These are phyloP conservation scores for Cyanocitta stelleri DNA, from an alignment of 2,113 vertebrate species.

Conservation along the genomic window DNA sequence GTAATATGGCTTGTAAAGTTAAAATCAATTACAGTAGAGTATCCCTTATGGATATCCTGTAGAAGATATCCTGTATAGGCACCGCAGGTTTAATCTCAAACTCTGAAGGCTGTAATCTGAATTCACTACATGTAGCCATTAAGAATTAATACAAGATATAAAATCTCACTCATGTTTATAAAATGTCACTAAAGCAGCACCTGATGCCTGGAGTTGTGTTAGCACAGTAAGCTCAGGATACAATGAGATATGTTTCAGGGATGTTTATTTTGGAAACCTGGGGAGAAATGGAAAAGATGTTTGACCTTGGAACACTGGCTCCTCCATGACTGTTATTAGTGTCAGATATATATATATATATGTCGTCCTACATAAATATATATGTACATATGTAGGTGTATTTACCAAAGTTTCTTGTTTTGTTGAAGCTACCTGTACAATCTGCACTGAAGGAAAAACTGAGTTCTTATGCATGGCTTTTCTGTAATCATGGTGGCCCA, in stretches of 20 bases:
- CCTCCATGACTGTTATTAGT: not conserved
- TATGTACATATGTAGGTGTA: accelerated
- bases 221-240: not conserved
- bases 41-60: not conserved
- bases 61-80: not conserved
- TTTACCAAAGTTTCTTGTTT: not conserved
- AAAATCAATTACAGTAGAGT: conserved; percentile 3
- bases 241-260: not conserved
- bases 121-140: not conserved
- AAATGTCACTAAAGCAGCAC: not conserved
- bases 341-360: not conserved
- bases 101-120: not conserved
- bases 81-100: not conserved
- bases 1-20: conserved; percentile 19
- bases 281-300: not conserved
- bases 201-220: not conserved
- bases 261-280: not conserved
- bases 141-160: conserved; percentile 20
- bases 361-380: not conserved
- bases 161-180: not conserved
- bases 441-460: not conserved
- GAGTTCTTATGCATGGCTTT: not conserved
- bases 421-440: not conserved
- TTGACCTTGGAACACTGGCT: not conserved
- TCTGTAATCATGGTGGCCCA: not conserved